These are phyloP conservation scores for Pelagia noctiluca DNA, from an alignment of 30 jellyfish, hydroid and myxozoan species.

Conservation along the genomic window DNA sequence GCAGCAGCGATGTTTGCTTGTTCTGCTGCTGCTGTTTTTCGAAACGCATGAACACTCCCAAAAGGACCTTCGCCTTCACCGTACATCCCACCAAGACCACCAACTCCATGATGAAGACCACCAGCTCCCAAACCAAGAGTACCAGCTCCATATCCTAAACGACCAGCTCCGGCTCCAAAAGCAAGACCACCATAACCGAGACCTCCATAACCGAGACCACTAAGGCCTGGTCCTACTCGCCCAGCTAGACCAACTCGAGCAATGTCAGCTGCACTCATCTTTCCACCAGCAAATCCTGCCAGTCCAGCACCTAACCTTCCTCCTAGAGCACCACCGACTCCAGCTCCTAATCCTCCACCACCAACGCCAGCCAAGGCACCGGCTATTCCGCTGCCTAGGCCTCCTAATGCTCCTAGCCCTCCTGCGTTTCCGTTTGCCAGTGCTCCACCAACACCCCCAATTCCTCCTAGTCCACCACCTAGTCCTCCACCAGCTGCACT, in stretches of 20 bases:
- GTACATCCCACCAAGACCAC: no score
- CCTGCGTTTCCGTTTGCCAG: no score
- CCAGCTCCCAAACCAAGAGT: not conserved
- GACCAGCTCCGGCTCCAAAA: slow-evolving; percentile 9
- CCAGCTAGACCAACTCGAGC: slow-evolving; percentile 34
- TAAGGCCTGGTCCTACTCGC: slow-evolving; percentile 36
- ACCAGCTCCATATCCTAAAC: not conserved
- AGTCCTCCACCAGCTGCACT: no score
- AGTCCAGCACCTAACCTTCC: no score
- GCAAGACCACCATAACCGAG: no score
- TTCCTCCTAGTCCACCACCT: slow-evolving; percentile 33
- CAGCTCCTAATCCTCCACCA: slow-evolving; percentile 48
- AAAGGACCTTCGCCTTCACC: not conserved
- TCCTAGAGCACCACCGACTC: no score
- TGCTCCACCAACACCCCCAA: slow-evolving; percentile 6
- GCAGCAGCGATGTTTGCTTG: slow-evolving; percentile 82
- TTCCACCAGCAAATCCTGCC: no score
- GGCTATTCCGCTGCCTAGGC: no score
- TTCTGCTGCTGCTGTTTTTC: slow-evolving; percentile 76
- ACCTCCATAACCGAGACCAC: no score
- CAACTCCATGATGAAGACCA: not conserved
- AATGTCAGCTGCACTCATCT: no score
- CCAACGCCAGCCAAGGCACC: no score
- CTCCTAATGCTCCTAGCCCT: no score
- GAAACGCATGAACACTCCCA: slow-evolving; percentile 43